Percentiles rank a stretch among this genome's conserved stretches.
Evolutionary conservation across 2,113 vertebrate genomes (phyloP).

Genomic region (Labeo rohita): DNA sequence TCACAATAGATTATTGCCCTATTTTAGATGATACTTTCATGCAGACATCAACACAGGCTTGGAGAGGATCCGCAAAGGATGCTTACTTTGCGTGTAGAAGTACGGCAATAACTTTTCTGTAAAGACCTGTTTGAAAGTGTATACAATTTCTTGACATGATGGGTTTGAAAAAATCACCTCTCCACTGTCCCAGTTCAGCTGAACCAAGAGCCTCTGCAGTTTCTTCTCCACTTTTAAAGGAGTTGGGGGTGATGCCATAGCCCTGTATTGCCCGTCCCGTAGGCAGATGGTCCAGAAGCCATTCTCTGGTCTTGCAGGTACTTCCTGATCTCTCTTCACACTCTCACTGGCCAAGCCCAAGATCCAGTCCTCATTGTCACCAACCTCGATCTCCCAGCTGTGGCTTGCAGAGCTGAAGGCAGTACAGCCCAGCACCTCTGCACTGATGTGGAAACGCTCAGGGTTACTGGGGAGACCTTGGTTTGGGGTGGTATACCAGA

Average conservation of each 20-base stretch:
- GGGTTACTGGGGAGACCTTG: slow-evolving; percentile 71
- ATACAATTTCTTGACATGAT: slow-evolving; percentile 59
- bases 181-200: slow-evolving; percentile 72
- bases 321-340: slow-evolving; percentile 62
- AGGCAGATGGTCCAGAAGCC: slow-evolving; percentile 80
- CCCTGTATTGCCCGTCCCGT: slow-evolving; percentile 69
- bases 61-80: slow-evolving; percentile 68
- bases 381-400: slow-evolving; percentile 74
- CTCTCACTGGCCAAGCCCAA: slow-evolving; percentile 72
- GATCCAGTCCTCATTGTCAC: slow-evolving; percentile 75
- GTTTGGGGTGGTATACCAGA: slow-evolving; percentile 63
- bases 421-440: slow-evolving; percentile 69
- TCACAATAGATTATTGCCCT: neutral
- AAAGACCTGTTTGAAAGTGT: slow-evolving; percentile 67
- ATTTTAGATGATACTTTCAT: neutral
- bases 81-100: slow-evolving; percentile 73
- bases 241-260: slow-evolving; percentile 70
- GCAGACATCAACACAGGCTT: slow-evolving; percentile 65
- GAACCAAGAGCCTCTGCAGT: slow-evolving; percentile 69
- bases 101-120: slow-evolving; percentile 71
- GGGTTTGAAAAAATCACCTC: slow-evolving; percentile 66
- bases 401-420: slow-evolving; percentile 68
- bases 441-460: slow-evolving; percentile 76
- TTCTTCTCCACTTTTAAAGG: slow-evolving; percentile 49
- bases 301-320: slow-evolving; percentile 70